phyloP scores from a whole-genome alignment of 2,113 vertebrate genomes.

The Cephalophus harveyi region DNA sequence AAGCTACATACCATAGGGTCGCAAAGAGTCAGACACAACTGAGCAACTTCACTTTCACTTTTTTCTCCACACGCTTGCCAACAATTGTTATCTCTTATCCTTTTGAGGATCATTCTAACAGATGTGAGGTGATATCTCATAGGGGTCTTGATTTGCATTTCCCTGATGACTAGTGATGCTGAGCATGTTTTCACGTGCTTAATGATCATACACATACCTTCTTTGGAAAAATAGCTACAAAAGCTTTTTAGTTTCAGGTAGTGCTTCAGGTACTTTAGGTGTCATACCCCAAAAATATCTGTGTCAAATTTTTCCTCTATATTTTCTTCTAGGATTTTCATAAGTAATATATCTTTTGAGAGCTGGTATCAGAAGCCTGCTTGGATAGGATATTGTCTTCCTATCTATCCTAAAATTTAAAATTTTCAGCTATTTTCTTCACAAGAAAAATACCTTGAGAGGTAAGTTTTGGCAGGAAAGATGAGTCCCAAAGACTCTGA shows the following conservation, averaged over 20 bases:
- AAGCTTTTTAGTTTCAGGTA: neutral
- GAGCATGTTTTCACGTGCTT: neutral
- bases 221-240: neutral
- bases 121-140: neutral
- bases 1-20: neutral
- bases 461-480: neutral
- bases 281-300: neutral
- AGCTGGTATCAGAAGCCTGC: neutral
- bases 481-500: neutral
- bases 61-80: neutral
- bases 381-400: neutral
- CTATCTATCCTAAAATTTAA: neutral
- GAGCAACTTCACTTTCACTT: neutral
- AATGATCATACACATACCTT: neutral
- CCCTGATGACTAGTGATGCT: neutral
- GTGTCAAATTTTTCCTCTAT: neutral
- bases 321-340: neutral
- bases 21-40: accelerated
- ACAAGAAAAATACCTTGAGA: neutral
- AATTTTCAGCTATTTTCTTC: neutral
- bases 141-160: neutral
- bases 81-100: neutral
- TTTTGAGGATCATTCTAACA: neutral
- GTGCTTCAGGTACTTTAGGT: neutral
- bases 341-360: neutral